These are phyloP conservation scores for Rynchops niger DNA, from an alignment of 2,113 vertebrate species.

Conservation along the genomic window DNA sequence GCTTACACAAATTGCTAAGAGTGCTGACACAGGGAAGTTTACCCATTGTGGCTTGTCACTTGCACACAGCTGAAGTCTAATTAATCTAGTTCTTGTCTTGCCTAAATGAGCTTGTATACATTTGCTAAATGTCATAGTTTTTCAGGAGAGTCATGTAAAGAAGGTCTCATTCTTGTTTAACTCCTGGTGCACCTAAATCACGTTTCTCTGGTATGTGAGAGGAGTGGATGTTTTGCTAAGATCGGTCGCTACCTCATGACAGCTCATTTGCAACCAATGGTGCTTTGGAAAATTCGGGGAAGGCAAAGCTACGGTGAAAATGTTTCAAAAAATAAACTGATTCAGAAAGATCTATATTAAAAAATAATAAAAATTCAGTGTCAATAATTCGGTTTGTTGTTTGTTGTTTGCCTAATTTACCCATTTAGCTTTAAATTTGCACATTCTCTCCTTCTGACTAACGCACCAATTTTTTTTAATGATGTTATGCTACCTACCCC, in stretches of 20 bases:
- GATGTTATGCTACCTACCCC: background rate
- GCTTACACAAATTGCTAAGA: background rate
- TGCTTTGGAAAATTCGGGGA: background rate
- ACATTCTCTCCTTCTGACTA: background rate
- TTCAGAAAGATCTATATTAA: background rate
- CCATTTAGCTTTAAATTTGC: background rate
- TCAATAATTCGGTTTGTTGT: background rate
- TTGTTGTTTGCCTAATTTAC: background rate
- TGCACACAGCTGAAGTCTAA: background rate
- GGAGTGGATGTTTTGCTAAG: background rate
- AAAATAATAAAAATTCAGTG: background rate
- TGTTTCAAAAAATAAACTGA: background rate
- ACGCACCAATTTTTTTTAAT: background rate
- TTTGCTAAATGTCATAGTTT: background rate
- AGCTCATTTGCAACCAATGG: background rate
- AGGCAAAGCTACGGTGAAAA: background rate
- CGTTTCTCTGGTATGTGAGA: background rate
- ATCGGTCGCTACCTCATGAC: too few relatives aligned
- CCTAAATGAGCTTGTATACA: background rate
- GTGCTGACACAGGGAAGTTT: slow-evolving; percentile 19
- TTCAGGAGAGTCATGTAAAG: background rate
- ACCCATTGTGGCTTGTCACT: background rate
- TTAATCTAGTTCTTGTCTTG: background rate
- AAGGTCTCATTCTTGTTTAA: background rate
- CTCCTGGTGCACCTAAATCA: background rate